Conservation (phyloP, 2,113 vertebrate species). For the Leptocoma aspasia region DNA sequence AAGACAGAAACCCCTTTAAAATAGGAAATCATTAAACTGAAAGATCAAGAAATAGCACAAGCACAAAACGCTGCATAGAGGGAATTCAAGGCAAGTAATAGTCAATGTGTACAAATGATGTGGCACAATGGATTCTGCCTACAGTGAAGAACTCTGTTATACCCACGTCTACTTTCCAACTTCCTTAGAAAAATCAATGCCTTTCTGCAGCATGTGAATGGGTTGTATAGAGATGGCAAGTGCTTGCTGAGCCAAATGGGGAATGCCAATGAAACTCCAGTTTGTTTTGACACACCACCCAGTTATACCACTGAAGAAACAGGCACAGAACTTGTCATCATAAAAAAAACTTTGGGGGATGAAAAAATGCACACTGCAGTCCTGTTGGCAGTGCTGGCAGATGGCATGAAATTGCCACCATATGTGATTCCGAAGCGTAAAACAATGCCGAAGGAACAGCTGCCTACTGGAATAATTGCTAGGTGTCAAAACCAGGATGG, state of each 20-base stretch:
- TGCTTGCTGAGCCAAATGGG: background rate
- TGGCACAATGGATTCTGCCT: background rate
- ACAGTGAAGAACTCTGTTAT: background rate
- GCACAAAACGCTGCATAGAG: background rate
- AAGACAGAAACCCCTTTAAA: background rate
- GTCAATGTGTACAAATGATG: background rate
- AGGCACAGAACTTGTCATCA: background rate
- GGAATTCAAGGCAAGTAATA: background rate
- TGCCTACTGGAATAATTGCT: slow-evolving; percentile 55
- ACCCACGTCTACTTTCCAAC: background rate
- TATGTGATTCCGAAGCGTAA: slow-evolving; percentile 3
- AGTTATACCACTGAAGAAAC: background rate
- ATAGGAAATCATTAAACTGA: slow-evolving; percentile 29
- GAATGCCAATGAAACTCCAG: background rate
- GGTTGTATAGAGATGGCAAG: background rate
- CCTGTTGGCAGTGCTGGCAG: slow-evolving; percentile 24
- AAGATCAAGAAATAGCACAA: background rate
- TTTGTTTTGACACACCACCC: background rate
- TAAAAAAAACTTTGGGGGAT: background rate
- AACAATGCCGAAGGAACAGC: slow-evolving; percentile 41
- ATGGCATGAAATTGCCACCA: slow-evolving; percentile 50
- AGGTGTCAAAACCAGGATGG: slow-evolving; percentile 43
- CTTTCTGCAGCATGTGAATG: background rate
- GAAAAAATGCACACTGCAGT: background rate
- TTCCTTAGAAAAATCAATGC: background rate